Evolutionary conservation across 2,888 invertebrate genomes (phyloP), one percentile per base, ranked within the genome.

Genomic region (Meloe dianella): DNA sequence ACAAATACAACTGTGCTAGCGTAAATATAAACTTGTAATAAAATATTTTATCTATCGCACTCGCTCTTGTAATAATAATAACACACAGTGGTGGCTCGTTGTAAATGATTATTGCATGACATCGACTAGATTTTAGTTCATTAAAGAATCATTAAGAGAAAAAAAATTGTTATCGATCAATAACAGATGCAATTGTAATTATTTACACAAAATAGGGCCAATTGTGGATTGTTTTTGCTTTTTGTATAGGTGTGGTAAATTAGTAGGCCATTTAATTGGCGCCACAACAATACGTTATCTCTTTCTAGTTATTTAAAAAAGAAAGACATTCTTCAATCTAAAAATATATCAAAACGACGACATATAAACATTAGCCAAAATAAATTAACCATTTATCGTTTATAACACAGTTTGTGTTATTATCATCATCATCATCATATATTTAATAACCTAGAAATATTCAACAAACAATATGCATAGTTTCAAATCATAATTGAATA

Each of bases 11-110:
- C 54, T 65, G 35, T 66, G 67, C 67, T 71, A 71, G 75, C 65
- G 75, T 79, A 79, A 77, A 79, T 79, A 77, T 77, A 79, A 79
- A 78, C 77, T 71, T 73, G 54, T 54, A 75, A 77, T 70, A 67
- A 70, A 66, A 71, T 67, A 74, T 77, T 77, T 75, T 73, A 24
- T 24, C 54, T 24, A 54, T 54, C 54, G 54, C 9, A 54, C 54
- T 54, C 54, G 12, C 24, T 54, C 54, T 24, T 54, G 24, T 54
- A 24, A 24, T 73, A 73, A 74, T 75, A 74, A 70, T n/a, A n/a
- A n/a, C n/a, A n/a, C n/a, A n/a, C 76, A 75, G 74, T 75, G 69
- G 71, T 68, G 71, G 64, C 65, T 68, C 65, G 68, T 64, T 57
- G 56, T 22, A 56, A 22, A 38, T 29, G 24, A 22, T 35, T 20